These are phyloP conservation scores for Callorhinus ursinus DNA, from an alignment of 2,113 vertebrate genomes.

Conservation along the genomic window DNA sequence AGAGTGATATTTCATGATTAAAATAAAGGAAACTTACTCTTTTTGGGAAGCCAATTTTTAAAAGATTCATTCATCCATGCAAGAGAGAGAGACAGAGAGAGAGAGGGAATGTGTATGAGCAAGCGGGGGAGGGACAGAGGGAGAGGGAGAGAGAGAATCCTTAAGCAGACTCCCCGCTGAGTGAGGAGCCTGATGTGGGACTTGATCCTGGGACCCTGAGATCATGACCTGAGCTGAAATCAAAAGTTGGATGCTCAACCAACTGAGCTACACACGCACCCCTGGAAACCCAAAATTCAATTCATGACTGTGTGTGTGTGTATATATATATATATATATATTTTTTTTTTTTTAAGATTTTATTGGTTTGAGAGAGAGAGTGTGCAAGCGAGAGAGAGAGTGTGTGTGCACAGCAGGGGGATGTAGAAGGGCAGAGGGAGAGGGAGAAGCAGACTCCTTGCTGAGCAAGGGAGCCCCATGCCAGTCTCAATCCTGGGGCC, in stretches of 20 bases:
- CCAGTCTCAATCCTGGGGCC: background rate
- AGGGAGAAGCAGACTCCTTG: background rate
- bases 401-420: too few species aligned
- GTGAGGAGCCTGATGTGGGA: background rate
- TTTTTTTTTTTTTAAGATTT: background rate
- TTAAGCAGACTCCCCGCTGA: background rate
- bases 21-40: constrained; percentile 5
- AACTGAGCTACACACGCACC: background rate
- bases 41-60: background rate
- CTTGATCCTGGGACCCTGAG: background rate
- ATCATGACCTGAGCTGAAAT: background rate
- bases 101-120: background rate
- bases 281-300: background rate
- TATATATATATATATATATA: too few species aligned
- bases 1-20: background rate
- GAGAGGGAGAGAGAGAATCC: background rate
- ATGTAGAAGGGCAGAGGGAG: background rate
- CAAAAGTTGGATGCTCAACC: background rate
- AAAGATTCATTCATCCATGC: background rate
- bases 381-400: too few species aligned
- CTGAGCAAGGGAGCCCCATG: background rate
- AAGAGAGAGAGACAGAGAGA: background rate
- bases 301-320: background rate
- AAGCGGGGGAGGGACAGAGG: background rate
- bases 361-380: background rate